Conservation (phyloP, 1,140 invertebrate species). For the Alviniconcha marisindica region DNA sequence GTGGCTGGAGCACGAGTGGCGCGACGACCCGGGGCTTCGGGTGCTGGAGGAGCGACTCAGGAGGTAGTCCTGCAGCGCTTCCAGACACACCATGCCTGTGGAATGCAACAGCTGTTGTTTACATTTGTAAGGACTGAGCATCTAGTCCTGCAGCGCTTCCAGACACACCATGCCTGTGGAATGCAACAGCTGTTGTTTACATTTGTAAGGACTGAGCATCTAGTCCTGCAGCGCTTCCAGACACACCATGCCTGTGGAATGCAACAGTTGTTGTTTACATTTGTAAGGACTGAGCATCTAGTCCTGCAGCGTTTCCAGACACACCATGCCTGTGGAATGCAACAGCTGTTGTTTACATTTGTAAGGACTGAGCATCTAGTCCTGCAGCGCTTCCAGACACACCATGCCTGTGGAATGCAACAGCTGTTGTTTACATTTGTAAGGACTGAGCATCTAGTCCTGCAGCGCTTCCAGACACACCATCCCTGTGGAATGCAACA, state of each 20-base stretch:
- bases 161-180: conserved; percentile 42
- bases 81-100: conserved; percentile 44
- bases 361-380: too few relatives aligned
- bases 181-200: too few relatives aligned
- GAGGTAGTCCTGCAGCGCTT: conserved; percentile 48
- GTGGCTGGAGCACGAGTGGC: conserved; percentile 40
- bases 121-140: too few relatives aligned
- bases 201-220: conserved; percentile 37
- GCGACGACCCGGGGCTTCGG: conserved; percentile 15
- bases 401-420: too few relatives aligned
- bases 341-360: too few relatives aligned
- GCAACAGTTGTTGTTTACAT: too few relatives aligned
- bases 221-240: conserved; percentile 49
- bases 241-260: conserved; percentile 39
- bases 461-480: too few relatives aligned
- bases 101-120: too few relatives aligned
- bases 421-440: too few relatives aligned
- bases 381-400: too few relatives aligned
- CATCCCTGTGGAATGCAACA: too few relatives aligned
- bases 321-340: conserved; percentile 36
- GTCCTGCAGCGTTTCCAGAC: conserved; percentile 47
- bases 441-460: too few relatives aligned
- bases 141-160: conserved; percentile 47
- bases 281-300: conserved; percentile 43
- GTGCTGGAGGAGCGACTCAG: conserved; percentile 37